Evolutionary conservation across 2,113 vertebrate genomes (phyloP), one percentile per base, ranked within the genome.

Genomic region (Rissa tridactyla): DNA sequence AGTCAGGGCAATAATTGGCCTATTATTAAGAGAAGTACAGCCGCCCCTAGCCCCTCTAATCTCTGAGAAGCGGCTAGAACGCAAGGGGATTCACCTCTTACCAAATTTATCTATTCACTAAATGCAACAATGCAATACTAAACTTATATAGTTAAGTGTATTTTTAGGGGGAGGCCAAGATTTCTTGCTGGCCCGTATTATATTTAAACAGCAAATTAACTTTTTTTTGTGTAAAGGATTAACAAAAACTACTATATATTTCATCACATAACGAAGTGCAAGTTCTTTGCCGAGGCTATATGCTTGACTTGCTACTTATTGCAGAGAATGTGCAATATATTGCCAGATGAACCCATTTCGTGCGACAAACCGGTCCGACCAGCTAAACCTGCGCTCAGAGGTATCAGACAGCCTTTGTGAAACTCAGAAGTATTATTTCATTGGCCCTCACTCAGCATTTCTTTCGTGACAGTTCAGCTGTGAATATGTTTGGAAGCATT

Each of bases 371-470:
- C 19, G 42, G 85, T 94, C 94, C 86, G 92, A 92, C 15, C 42
- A 86, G 93, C 91, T 86, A 93, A 96, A 81, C 94, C 85, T 95
- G 92, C 51, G 62, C 66, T 82, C 83, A 58, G 82, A 88, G 40
- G 79, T 90, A 95, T 62, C 70, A 97, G 62, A 65, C 58, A 91
- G 57, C 40, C 89, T 93, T 88, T 93, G 66, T 29, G 5, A 87
- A 96, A 96, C 82, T 94, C 92, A 46, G 44, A 96, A 93, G 38
- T 57, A 58, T 71, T 80, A 88, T 83, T 95, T 95, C 79, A 90
- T 18, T 91, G 85, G 86, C 36, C 71, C 68, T 58, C 54, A 80
- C 58, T 86, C 94, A 94, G 84, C 77, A 87, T 76, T 92, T 90
- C 69, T 88, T 89, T 55, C 29, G 6, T 65, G 65, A 82, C 38